Conservation (phyloP, 2,888 invertebrate genomes). For the Limnephilus rhombicus region DNA sequence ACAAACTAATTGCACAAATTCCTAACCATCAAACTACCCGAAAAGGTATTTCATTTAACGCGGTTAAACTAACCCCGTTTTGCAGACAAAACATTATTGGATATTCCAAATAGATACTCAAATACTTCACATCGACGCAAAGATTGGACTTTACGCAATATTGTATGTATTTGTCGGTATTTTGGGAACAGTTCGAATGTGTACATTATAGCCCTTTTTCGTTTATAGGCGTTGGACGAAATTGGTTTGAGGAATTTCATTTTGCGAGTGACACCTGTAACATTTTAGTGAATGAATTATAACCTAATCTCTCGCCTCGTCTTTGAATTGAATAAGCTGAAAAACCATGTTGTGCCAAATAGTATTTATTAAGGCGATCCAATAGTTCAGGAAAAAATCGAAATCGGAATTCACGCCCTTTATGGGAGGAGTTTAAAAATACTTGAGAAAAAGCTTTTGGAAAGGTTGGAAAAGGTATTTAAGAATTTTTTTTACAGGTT, state of each 20-base stretch:
- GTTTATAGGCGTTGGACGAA: neutral
- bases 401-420: too few species aligned
- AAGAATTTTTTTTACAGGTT: too few species aligned
- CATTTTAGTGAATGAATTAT: neutral
- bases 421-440: too few species aligned
- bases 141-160: neutral
- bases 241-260: neutral
- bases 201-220: neutral
- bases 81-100: neutral
- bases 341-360: neutral
- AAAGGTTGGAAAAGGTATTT: too few species aligned
- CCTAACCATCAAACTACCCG: slow-evolving; percentile 48
- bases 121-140: neutral
- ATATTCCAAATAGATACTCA: neutral
- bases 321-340: neutral
- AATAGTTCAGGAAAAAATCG: too few species aligned
- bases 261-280: neutral
- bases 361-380: neutral
- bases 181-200: neutral
- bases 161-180: neutral
- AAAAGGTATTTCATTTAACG: slow-evolving; percentile 46
- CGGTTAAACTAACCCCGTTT: neutral
- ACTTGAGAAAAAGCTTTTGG: too few species aligned
- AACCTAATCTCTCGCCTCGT: neutral
- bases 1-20: slow-evolving; percentile 49